Evolutionary conservation across 2,888 invertebrate genomes (phyloP), one percentile per base, ranked within the genome.

Genomic region (Conus canariensis): DNA sequence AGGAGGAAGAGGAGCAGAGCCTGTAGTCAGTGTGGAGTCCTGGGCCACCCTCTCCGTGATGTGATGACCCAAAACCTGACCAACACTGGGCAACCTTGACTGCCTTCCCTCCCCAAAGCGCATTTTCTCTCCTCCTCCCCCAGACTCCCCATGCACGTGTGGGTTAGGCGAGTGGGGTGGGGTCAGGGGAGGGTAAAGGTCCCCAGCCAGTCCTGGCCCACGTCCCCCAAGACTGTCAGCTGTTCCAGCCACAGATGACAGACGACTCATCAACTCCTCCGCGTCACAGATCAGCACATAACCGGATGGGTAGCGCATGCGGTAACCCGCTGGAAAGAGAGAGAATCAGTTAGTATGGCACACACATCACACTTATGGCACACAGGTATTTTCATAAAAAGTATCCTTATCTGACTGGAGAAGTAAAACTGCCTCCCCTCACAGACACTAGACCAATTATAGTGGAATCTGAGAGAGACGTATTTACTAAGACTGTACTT

Each of bases 281-380:
- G 93, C 95, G 85, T 95, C 96, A 93, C 94, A 95, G 92, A 95
- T 93, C 92, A 99, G 97, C 95, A 99, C 98, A 97, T 99, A 99
- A 96, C 98, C 98, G 91, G 98, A 97, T 86, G 99, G 99, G 97
- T 99, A 99, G 93, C 98, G 98, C 98, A 99, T 98, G 96, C 98
- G 98, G 92, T 98, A 98, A 88, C 98, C 99, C 95, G 98, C 98
- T 96, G 97, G 25, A 93, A 70, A 70, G 70, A 70, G 19, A 70
- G 22, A 70, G 19, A 70, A 70, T 22, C 70, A 22, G 70, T 22
- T 14, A 64, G 64, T 64, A 64, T 14, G 1, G 64, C 64, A 64
- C 16, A 64, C 12, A 16, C 64, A 45, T 3, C 45, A 45, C 45
- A 45, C 45, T 45, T 45, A 45, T 4, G 45, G 45, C 45, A 45